phyloP scores from a whole-genome alignment of 2,113 vertebrate genomes.

The Proterorhinus semilunaris region DNA sequence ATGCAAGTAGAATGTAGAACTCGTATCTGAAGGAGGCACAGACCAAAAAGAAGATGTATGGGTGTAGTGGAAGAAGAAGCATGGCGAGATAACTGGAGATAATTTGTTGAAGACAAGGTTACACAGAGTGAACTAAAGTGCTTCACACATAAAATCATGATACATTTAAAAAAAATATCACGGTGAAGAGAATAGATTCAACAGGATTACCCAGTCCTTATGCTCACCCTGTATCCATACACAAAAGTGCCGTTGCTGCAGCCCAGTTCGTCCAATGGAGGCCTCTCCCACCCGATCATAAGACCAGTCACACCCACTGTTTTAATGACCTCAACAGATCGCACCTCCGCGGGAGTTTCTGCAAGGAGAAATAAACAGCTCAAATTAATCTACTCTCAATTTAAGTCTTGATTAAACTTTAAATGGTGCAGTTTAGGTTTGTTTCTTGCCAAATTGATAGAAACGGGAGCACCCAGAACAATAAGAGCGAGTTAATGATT shows the following conservation, averaged over 20 bases:
- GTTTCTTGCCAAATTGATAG: not conserved
- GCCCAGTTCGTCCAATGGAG: slow-evolving; percentile 64
- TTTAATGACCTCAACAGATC: slow-evolving; percentile 66
- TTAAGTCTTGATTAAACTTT: not conserved
- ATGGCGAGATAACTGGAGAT: too few species aligned
- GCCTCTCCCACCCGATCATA: slow-evolving; percentile 70
- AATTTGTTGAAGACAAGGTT: too few species aligned
- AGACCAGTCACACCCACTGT: slow-evolving; percentile 65
- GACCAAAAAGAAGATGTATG: too few species aligned
- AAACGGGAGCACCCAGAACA: not conserved
- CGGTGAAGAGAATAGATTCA: too few species aligned
- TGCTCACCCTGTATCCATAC: slow-evolving; percentile 71
- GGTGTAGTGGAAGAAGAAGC: too few species aligned
- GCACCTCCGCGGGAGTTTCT: slow-evolving; percentile 68
- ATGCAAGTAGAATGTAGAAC: too few species aligned
- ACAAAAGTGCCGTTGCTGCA: slow-evolving; percentile 70
- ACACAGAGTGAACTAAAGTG: too few species aligned
- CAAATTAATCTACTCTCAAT: not conserved
- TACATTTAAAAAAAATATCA: too few species aligned
- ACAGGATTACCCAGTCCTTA: too few species aligned
- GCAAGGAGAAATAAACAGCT: not conserved
- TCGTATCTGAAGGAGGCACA: too few species aligned
- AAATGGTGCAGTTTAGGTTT: not conserved
- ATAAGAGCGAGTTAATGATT: slow-evolving; percentile 5
- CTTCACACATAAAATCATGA: too few species aligned